Conservation (phyloP, 92 coral and sea anemone genomes). For the Phenganax stokvisi region DNA sequence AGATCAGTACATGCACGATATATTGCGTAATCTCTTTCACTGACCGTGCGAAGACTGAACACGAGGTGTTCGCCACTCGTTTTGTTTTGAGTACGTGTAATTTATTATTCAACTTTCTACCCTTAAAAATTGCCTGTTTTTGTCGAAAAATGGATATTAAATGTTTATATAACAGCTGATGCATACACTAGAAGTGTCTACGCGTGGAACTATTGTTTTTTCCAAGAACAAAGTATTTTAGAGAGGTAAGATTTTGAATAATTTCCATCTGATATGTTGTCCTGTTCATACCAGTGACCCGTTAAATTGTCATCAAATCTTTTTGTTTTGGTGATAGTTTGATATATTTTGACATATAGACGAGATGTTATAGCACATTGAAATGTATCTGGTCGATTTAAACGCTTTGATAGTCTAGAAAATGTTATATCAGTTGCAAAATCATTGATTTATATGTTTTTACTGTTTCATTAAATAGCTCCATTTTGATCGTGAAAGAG, state of each 20-base stretch:
- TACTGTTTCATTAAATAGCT: neutral
- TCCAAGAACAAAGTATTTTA: neutral
- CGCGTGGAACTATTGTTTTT: neutral
- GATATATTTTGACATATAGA: constrained; percentile 2
- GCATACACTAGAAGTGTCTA: neutral
- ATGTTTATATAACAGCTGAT: constrained; percentile 24
- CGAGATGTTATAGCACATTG: neutral
- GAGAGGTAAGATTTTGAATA: neutral
- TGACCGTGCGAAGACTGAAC: constrained; percentile 13
- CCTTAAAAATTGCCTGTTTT: constrained; percentile 3
- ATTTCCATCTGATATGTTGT: neutral
- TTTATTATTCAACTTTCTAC: neutral
- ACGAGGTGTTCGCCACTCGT: constrained; percentile 13
- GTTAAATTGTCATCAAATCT: neutral
- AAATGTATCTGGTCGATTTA: neutral
- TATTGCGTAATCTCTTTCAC: constrained; percentile 2
- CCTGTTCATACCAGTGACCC: neutral
- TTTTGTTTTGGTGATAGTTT: neutral
- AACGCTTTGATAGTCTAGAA: neutral
- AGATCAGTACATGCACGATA: neutral
- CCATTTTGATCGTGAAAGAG: neutral
- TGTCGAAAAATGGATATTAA: neutral
- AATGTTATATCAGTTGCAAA: neutral
- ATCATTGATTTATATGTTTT: neutral
- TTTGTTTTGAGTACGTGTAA: constrained; percentile 31